Base-by-base conservation (phyloP, 2,797 vertebrate species). In the Podarcis siculus region DNA sequence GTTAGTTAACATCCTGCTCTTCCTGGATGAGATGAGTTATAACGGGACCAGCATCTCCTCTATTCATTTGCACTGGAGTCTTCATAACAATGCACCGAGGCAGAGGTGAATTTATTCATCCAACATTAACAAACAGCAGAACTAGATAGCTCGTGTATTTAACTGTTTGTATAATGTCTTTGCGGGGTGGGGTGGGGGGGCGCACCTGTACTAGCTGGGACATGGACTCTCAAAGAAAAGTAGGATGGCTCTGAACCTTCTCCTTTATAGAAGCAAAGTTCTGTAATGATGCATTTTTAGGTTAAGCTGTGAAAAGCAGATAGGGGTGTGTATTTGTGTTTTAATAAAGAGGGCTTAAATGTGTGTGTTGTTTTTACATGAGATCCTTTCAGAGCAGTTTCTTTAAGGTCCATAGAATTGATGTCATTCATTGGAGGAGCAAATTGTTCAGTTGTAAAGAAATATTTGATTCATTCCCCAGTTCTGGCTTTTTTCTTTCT, bases 81-180 rank as follows among this genome's bases (percentile, higher is more conserved):
- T 93, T 96, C 97, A 93, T 97, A 97, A 97, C 97, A 95, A 97
- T 97, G 97, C 97, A 96, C 95, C 96, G 96, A 97, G 97, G 97
- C 97, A 95, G 97, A 97, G 97, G 97, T 97, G 97, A 97, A 97
- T 97, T 94, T 92, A 85, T 96, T 96, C 93, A 92, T 95, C 96
- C 95, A 30, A 79, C 94, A 19, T 93, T 89, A 89, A 76, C 94
- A 90, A 92, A 95, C 92, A 79, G 82, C 86, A 91, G 89, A 92
- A 35, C 80, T 75, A 13, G 71, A 7, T 83, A 0, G 78, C 67
- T 32, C 49, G 88, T 89, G 90, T 89, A 0, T 58, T 93, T 89
- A 71, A 89, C 90, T 87, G 0, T 91, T 92, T 37, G 0, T 86
- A 25, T 73, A 17, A 66, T 49, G 23, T 73, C 35, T 73, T 73